Evolutionary conservation across 2,888 invertebrate genomes (phyloP).

Genomic region (Torymus tubicola): DNA sequence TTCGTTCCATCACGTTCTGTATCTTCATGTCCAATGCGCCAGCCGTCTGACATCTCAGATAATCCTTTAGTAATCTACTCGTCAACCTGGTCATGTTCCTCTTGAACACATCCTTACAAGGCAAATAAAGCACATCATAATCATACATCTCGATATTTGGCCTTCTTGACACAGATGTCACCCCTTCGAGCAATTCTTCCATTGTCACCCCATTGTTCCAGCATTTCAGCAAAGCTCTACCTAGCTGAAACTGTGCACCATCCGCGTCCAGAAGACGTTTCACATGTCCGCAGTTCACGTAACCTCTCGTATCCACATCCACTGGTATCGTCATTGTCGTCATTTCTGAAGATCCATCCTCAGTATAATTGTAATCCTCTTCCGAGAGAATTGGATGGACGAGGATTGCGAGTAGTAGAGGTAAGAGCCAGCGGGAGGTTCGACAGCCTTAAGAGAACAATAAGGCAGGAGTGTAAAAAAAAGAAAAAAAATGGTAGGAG

Average conservation of each 20-base stretch:
- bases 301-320: neutral
- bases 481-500: too few relatives aligned
- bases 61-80: conserved; percentile 18
- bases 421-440: too few relatives aligned
- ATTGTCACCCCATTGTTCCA: conserved; percentile 29
- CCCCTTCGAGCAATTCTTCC: conserved; percentile 8
- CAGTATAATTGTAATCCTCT: too few relatives aligned
- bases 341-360: too few relatives aligned
- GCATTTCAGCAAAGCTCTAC: neutral
- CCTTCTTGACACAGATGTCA: neutral
- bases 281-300: conserved; percentile 36
- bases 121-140: conserved; percentile 1
- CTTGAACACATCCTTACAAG: conserved; percentile 36
- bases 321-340: too few relatives aligned
- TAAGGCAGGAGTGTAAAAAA: too few relatives aligned
- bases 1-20: neutral
- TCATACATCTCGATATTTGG: conserved; percentile 10
- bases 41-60: neutral
- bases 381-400: too few relatives aligned
- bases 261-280: neutral
- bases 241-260: conserved; percentile 8
- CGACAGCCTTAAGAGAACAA: too few relatives aligned
- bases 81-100: conserved; percentile 19
- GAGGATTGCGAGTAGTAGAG: too few relatives aligned
- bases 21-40: neutral